These are phyloP conservation scores for Eulithis testata DNA, from an alignment of 2,888 invertebrate species.

Conservation along the genomic window DNA sequence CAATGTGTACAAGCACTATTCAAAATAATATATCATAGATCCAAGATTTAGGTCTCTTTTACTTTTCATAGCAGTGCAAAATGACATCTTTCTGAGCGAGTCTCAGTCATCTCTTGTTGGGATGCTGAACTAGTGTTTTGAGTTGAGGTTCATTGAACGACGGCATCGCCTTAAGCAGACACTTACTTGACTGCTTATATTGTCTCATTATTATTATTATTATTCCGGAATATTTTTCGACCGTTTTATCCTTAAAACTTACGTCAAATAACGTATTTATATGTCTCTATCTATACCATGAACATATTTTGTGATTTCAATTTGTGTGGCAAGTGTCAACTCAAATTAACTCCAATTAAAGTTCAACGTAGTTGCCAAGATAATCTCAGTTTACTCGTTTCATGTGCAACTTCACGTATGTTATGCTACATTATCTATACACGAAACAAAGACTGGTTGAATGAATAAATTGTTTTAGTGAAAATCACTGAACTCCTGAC, in stretches of 20 bases:
- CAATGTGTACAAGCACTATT: too few species aligned
- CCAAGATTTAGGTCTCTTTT: too few species aligned
- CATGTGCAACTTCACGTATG: not conserved
- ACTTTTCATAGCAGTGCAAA: too few species aligned
- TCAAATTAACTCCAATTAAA: not conserved
- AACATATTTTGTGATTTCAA: not conserved
- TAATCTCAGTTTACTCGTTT: not conserved
- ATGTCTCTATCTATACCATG: not conserved
- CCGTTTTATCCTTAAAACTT: not conserved
- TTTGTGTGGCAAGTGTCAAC: not conserved
- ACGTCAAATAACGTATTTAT: not conserved
- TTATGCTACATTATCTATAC: not conserved
- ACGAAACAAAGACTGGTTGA: not conserved
- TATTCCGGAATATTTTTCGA: slow-evolving; percentile 1
- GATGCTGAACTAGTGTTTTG: too few species aligned
- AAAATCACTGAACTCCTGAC: not conserved
- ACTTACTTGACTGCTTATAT: not conserved
- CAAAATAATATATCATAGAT: too few species aligned
- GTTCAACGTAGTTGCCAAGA: not conserved
- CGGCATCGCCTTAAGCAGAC: not conserved
- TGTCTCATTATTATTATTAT: not conserved
- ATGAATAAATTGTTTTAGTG: not conserved
- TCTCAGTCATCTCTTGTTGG: too few species aligned
- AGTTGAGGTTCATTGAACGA: not conserved
- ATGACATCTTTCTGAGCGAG: too few species aligned